A percentile compares a stretch with the other conserved stretches of the same genome.
phyloP scores from a whole-genome alignment of 2,888 invertebrate species.

The Lymantria monacha region DNA sequence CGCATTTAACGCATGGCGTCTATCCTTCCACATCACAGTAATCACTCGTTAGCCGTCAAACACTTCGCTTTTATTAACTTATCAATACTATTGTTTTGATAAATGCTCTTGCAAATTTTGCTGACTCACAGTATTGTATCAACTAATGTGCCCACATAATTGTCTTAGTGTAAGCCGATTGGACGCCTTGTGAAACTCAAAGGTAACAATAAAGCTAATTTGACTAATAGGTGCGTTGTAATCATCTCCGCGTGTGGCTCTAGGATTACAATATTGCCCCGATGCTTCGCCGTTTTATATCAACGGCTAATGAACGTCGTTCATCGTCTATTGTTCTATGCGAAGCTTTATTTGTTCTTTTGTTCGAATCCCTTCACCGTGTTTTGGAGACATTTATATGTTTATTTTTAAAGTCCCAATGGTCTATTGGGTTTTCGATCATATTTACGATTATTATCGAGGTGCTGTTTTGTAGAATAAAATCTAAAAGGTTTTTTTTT shows the following conservation, averaged over 20 bases:
- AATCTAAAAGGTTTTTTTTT: no score
- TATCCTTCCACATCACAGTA: slow-evolving; percentile 61
- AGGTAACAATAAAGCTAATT: slow-evolving; percentile 80
- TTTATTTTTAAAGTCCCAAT: slow-evolving; percentile 16
- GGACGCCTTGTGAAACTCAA: slow-evolving; percentile 67
- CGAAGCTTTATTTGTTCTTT: slow-evolving; percentile 47
- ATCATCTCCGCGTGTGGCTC: slow-evolving; percentile 80
- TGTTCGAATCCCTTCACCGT: slow-evolving; percentile 29
- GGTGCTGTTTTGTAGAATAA: no score
- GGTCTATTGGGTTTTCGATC: no score
- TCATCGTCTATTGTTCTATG: slow-evolving; percentile 71
- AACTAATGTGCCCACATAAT: slow-evolving; percentile 68
- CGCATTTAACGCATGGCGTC: slow-evolving; percentile 55
- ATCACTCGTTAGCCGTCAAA: slow-evolving; percentile 72
- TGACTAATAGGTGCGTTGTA: slow-evolving; percentile 82
- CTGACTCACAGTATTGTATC: slow-evolving; percentile 78
- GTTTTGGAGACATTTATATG: slow-evolving; percentile 16
- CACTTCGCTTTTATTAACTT: slow-evolving; percentile 77
- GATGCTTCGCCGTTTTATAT: slow-evolving; percentile 54
- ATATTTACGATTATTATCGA: no score
- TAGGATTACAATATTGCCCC: slow-evolving; percentile 72
- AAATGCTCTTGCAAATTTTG: slow-evolving; percentile 75
- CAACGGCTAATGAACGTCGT: slow-evolving; percentile 64
- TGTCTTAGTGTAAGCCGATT: slow-evolving; percentile 76
- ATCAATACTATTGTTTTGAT: slow-evolving; percentile 82